phyloP scores from a whole-genome alignment of 2,888 invertebrate species.

The Elysia crispata region DNA sequence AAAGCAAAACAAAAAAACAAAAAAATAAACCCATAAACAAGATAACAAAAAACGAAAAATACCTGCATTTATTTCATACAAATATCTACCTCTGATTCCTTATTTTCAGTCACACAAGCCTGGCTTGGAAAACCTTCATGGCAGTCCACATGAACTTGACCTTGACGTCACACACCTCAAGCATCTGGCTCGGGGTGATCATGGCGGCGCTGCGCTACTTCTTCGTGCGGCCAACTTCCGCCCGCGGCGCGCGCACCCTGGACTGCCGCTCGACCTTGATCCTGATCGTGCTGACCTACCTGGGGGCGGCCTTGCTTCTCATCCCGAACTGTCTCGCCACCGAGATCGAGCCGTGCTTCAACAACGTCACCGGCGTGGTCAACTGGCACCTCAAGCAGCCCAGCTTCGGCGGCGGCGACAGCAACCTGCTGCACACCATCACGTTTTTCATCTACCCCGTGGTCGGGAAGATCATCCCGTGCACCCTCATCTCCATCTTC shows the following conservation, averaged over 20 bases:
- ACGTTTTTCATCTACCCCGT: constrained; percentile 92
- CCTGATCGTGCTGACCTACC: constrained; percentile 82
- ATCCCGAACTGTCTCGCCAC: constrained; percentile 69
- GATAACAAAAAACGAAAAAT: too few species aligned
- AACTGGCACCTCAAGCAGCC: constrained; percentile 57
- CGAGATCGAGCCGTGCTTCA: constrained; percentile 48
- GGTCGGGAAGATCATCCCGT: constrained; percentile 93
- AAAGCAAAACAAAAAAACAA: too few species aligned
- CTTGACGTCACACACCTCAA: constrained; percentile 92
- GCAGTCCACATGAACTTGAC: constrained; percentile 91
- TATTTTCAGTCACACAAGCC: constrained; percentile 20
- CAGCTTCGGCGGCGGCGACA: constrained; percentile 49
- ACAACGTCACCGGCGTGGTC: constrained; percentile 52
- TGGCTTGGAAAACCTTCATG: constrained; percentile 75
- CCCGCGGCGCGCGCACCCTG: constrained; percentile 43
- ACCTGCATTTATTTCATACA: too few species aligned
- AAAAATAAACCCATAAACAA: too few species aligned
- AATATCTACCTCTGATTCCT: not conserved
- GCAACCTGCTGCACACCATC: constrained; percentile 49
- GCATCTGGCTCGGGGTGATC: constrained; percentile 94
- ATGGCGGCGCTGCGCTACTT: constrained; percentile 93
- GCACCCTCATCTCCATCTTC: constrained; percentile 88
- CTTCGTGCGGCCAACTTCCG: constrained; percentile 44
- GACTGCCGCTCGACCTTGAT: constrained; percentile 63
- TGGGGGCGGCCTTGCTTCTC: constrained; percentile 54